phyloP scores from a whole-genome alignment of 2,797 vertebrate species.

The Acanthurus tractus region DNA sequence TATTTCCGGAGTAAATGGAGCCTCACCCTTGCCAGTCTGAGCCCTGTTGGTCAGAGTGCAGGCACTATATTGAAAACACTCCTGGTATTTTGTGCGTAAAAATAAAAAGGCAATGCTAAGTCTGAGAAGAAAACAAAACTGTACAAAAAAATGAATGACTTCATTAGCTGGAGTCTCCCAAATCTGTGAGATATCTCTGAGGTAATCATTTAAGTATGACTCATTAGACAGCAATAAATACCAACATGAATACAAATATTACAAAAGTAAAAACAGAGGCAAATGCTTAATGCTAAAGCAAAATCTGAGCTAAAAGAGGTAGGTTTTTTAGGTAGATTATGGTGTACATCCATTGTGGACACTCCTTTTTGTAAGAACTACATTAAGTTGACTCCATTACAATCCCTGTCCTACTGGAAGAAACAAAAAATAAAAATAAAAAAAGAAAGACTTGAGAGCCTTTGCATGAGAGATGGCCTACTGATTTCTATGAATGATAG shows the following conservation, averaged over 20 bases:
- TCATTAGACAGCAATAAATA: constrained; percentile 90
- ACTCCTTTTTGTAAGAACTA: constrained; percentile 81
- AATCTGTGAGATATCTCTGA: constrained; percentile 86
- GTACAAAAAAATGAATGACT: constrained; percentile 79
- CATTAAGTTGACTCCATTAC: constrained; percentile 80
- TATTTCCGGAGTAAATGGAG: constrained; percentile 57
- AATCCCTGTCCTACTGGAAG: constrained; percentile 78
- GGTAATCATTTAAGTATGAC: constrained; percentile 87
- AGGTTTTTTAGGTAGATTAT: constrained; percentile 85
- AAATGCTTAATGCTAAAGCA: constrained; percentile 86
- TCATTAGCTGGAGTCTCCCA: constrained; percentile 87
- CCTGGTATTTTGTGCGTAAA: constrained; percentile 78
- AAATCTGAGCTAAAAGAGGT: constrained; percentile 86
- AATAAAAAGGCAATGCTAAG: constrained; percentile 70
- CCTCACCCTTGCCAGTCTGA: constrained; percentile 62
- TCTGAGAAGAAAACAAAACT: constrained; percentile 63
- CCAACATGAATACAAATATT: constrained; percentile 89
- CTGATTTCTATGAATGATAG: constrained; percentile 54
- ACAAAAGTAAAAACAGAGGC: constrained; percentile 88
- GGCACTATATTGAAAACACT: constrained; percentile 80
- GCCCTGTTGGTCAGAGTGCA: constrained; percentile 73
- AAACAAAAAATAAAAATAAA: constrained; percentile 22
- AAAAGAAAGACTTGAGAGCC: constrained; percentile 53
- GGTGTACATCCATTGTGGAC: constrained; percentile 83
- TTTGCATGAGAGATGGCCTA: constrained; percentile 60